phyloP scores from a whole-genome alignment of 2,113 vertebrate genomes.

The Ranitomeya imitator region DNA sequence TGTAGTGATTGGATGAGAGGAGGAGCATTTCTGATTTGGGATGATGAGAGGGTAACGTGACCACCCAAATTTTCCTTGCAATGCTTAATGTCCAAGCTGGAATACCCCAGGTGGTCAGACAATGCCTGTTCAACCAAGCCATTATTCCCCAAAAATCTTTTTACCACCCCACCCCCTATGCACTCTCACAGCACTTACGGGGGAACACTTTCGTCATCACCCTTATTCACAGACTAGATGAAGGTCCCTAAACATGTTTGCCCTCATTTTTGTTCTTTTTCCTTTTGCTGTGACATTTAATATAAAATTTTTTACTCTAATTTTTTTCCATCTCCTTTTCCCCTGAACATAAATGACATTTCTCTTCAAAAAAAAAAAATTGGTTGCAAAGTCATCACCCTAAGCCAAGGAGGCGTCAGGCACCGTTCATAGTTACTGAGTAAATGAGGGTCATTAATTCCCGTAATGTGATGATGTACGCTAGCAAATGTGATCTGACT shows the following conservation, averaged over 20 bases:
- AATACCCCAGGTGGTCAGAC: slow-evolving; percentile 63
- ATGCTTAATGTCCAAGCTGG: slow-evolving; percentile 49
- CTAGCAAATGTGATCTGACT: slow-evolving; percentile 42
- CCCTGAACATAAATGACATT: neutral
- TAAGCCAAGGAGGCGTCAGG: slow-evolving; percentile 26
- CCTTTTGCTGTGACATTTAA: neutral
- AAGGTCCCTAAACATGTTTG: neutral
- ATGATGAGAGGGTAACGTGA: slow-evolving; percentile 20
- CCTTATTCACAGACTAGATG: too few relatives aligned
- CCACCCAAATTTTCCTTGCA: slow-evolving; percentile 24
- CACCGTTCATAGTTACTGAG: slow-evolving; percentile 25
- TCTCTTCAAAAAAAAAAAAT: neutral
- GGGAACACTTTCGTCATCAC: neutral
- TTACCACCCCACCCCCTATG: neutral
- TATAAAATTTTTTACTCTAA: neutral
- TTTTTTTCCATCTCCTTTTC: neutral
- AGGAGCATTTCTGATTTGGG: slow-evolving; percentile 18
- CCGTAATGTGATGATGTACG: slow-evolving; percentile 30
- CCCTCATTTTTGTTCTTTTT: neutral
- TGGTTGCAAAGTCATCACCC: neutral
- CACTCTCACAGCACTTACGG: too few relatives aligned
- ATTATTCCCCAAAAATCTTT: slow-evolving; percentile 48
- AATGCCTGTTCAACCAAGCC: slow-evolving; percentile 58
- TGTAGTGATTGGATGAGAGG: slow-evolving; percentile 55
- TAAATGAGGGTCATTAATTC: slow-evolving; percentile 51